phyloP scores from a whole-genome alignment of 2,888 invertebrate species.

The Kryphioiulus occultus region DNA sequence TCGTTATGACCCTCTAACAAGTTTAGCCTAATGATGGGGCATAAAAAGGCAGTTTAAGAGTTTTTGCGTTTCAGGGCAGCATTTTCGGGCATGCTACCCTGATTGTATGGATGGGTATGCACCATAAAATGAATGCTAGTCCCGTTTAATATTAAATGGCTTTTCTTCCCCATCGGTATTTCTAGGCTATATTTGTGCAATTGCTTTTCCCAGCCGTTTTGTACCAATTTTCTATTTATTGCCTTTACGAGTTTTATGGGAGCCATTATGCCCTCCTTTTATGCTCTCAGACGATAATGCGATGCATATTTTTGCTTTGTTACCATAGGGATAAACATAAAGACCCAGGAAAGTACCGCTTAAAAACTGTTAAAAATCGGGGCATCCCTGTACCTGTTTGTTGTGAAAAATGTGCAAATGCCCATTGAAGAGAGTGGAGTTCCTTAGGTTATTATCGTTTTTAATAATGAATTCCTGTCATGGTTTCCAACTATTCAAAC shows the following conservation, averaged over 20 bases:
- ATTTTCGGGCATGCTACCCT: neutral
- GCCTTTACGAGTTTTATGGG: neutral
- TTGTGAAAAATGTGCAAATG: neutral
- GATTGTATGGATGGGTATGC: too few relatives aligned
- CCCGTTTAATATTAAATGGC: constrained; percentile 1
- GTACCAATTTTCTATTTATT: constrained; percentile 11
- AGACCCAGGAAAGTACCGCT: neutral
- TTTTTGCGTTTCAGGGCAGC: neutral
- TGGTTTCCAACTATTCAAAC: constrained; percentile 1
- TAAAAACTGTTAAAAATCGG: neutral
- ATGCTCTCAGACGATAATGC: neutral
- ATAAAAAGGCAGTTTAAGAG: too few relatives aligned
- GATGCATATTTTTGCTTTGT: constrained; percentile 31
- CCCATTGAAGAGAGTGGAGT: neutral
- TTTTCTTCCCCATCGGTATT: neutral
- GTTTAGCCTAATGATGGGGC: too few relatives aligned
- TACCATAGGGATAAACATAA: constrained; percentile 4
- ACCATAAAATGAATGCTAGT: neutral
- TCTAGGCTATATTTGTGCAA: neutral
- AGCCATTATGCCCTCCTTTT: neutral
- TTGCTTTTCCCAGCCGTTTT: constrained; percentile 17
- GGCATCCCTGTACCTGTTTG: neutral
- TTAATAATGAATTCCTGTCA: neutral
- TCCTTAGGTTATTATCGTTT: neutral
- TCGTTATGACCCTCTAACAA: too few relatives aligned